Base-by-base conservation (phyloP, 2,888 invertebrate genomes). In the Pseudanteris insignis region DNA sequence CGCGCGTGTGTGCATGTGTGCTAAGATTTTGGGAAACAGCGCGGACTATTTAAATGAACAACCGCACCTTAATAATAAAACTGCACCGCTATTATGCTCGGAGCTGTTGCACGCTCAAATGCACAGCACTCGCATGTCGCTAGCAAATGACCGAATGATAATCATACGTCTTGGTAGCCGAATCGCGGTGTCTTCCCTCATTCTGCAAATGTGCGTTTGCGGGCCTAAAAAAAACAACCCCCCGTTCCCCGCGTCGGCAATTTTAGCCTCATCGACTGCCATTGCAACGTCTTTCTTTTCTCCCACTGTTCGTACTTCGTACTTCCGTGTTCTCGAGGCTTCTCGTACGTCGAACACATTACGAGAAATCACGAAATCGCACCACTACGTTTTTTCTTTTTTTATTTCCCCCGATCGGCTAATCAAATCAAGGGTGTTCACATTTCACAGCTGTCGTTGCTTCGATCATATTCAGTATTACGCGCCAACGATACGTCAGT, bases 131-230 rank as follows among this genome's bases (percentile, higher is more conserved):
- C 21, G 50, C 58, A 58, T 58, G 68, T 73, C 73, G 68, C 72
- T 74, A 70, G 75, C 73, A 71, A 71, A 75, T 71, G 74, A 71
- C 73, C 72, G 72, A 71, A 58, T 69, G 71, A 73, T 73, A 75
- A 76, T 76, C 74, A 75, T 64, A 73, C 69, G 71, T 68, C 70
- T 68, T 67, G 60, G 47, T 46, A 68, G 64, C 51, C 57, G 64
- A 62, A 69, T 68, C 67, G 63, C 47, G 43, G 58, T 63, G 57
- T 53, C 63, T 68, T 61, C 60, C 50, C 54, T 53, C 29, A 55
- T 55, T 50, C 58, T 38, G 36, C 38, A 54, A 50, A 26, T 51
- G 60, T 50, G 36, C 36, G 36, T 54, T 46, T 48, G 47, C 30
- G 41, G 40, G 41, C 41, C 30, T 33, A 24, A 46, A 44, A 40